Base-by-base conservation (phyloP, 2,888 invertebrate species). In the Empis stercorea region DNA sequence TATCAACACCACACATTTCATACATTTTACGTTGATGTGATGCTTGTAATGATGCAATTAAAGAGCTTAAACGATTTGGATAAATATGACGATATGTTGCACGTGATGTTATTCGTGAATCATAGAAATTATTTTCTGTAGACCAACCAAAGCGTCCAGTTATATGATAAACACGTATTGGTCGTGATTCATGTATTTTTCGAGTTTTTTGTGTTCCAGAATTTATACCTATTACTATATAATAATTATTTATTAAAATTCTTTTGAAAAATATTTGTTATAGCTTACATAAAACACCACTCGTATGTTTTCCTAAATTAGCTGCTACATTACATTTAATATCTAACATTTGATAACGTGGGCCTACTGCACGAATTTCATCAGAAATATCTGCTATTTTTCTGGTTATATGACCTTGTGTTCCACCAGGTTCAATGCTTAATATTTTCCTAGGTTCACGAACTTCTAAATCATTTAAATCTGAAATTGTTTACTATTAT, bases 21-120 rank as follows among this genome's bases (percentile, higher is more conserved):
- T 81, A 91, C 84, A 92, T 87, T 61, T 84, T 79, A 53, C 76
- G 80, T 63, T 92, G 93, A 68, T 93, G 89, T 6, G 84, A 78
- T 1, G 89, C 81, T 67, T 95, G 91, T 68, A 89, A 79, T 3
- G 84, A 74, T 2, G 87, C 77, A 16, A 92, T 74, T 15, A 92
- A 64, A 49, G 73, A 75, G 55, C 91, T 89, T 6, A 96, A 66
- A 52, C 79, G 76, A 34, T 73, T 72, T 46, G 78, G 71, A 7
- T 73, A 80, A 0, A 96, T 76, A 65, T 87, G 86, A 44, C 71
- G 66, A 63, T 74, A 87, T 1, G 79, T 79, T 0, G 85, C 72
- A 56, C 77, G 78, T 58, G 84, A 82, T 1, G 84, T 70, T 5
- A 85, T 73, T 64, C 73, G 79, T 0, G 89, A 87, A 58, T 79